A percentile compares a stretch with the other conserved stretches of the same genome.
phyloP scores from a whole-genome alignment of 2,888 invertebrate genomes.

The Ormyrus pomaceus region DNA sequence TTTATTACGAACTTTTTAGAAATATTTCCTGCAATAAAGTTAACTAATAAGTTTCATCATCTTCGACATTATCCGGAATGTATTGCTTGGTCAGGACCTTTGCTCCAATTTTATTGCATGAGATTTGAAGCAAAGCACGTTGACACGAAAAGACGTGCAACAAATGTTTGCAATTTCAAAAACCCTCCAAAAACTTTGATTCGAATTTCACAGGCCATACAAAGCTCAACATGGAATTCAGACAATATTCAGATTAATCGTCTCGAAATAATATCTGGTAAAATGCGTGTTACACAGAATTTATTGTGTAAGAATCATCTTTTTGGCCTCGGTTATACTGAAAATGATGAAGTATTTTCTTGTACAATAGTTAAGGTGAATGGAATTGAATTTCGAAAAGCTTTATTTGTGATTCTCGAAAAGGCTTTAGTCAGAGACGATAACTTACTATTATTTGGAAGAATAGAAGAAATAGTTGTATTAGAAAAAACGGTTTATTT shows the following conservation, averaged over 20 bases:
- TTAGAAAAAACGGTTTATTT: background rate
- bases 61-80: conserved; percentile 50
- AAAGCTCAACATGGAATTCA: background rate
- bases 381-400: conserved; percentile 1
- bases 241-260: background rate
- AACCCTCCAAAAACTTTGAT: conserved; percentile 55
- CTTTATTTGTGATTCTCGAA: conserved; percentile 11
- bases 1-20: background rate
- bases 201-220: background rate
- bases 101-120: conserved; percentile 42
- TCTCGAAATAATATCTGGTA: background rate
- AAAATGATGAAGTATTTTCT: background rate
- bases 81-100: background rate
- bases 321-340: background rate
- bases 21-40: background rate
- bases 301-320: background rate
- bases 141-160: conserved; percentile 44
- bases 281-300: background rate
- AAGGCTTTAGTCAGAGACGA: background rate
- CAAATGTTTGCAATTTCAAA: conserved; percentile 55
- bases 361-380: background rate
- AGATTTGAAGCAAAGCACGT: too few relatives aligned
- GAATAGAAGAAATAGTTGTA: background rate
- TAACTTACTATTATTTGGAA: too few relatives aligned
- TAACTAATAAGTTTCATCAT: conserved; percentile 54